Conservation (phyloP, 2,113 vertebrate species). For the Rhombomys opimus region DNA sequence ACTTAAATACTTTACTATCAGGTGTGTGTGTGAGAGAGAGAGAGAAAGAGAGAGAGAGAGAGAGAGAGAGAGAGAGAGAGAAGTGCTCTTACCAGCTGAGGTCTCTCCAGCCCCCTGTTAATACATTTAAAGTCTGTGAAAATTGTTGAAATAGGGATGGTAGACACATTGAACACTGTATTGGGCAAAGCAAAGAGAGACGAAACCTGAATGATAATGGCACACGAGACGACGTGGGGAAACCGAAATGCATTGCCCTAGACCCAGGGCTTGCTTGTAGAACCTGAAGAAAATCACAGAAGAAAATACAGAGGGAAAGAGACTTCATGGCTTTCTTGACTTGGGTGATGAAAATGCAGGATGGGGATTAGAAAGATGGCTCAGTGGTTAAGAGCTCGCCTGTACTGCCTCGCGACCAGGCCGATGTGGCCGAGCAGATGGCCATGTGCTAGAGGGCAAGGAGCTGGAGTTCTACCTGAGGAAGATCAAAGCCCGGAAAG, state of each 20-base stretch:
- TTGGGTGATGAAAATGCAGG: slow-evolving; percentile 47
- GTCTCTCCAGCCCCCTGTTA: background rate
- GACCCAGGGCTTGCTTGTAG: background rate
- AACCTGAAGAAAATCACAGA: background rate
- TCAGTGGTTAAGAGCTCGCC: background rate
- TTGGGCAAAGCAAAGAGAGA: background rate
- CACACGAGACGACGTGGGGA: background rate
- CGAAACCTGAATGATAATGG: slow-evolving; percentile 13
- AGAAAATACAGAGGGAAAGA: background rate
- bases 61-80: too few species aligned
- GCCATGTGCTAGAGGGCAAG: too few species aligned
- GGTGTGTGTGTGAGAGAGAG: too few species aligned
- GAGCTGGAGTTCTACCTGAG: too few species aligned
- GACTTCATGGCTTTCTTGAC: slow-evolving; percentile 25
- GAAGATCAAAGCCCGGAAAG: too few species aligned
- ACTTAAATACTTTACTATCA: background rate
- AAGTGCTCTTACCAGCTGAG: background rate
- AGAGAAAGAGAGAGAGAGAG: too few species aligned
- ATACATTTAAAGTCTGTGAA: slow-evolving; percentile 47
- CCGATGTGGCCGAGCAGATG: too few species aligned
- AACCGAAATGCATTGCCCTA: background rate
- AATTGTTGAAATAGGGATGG: background rate
- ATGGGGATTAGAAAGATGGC: background rate
- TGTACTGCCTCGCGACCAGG: too few species aligned
- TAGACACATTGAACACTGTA: background rate